These are phyloP conservation scores for Synanthedon formicaeformis DNA, from an alignment of 2,888 invertebrate genomes.

Conservation along the genomic window DNA sequence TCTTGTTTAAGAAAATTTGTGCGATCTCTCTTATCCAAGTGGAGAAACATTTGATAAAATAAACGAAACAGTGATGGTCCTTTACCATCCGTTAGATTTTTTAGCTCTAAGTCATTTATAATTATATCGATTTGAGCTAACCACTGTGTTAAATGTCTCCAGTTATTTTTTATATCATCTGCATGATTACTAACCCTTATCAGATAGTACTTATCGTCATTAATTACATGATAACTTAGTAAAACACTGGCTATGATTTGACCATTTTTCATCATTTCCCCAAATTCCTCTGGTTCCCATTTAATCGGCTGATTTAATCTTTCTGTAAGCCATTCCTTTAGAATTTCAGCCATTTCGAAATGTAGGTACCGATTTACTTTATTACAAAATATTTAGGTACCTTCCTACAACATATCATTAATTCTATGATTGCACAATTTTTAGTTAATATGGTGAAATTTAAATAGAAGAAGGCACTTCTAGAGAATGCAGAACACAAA, in stretches of 20 bases:
- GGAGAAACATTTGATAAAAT: conserved; percentile 73
- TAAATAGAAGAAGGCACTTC: no score
- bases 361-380: no score
- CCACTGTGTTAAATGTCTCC: conserved; percentile 66
- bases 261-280: conserved; percentile 70
- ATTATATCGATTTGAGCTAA: conserved; percentile 57
- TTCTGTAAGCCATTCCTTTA: conserved; percentile 72
- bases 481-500: no score
- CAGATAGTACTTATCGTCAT: conserved; percentile 60
- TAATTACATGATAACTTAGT: conserved; percentile 70
- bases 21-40: conserved; percentile 69
- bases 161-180: conserved; percentile 60
- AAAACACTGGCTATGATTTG: conserved; percentile 67
- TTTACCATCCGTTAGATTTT: conserved; percentile 57
- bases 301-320: conserved; percentile 66
- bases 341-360: conserved; percentile 65
- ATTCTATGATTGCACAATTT: no score
- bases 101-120: conserved; percentile 49
- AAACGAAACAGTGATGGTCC: conserved; percentile 65
- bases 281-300: conserved; percentile 67
- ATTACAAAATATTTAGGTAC: no score
- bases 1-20: conserved; percentile 65
- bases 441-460: no score
- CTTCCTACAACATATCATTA: no score
- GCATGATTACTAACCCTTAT: conserved; percentile 46